Evolutionary conservation across 2,797 vertebrate species (phyloP), one percentile per base, ranked within the genome.

Genomic region (Sternotherus odoratus): DNA sequence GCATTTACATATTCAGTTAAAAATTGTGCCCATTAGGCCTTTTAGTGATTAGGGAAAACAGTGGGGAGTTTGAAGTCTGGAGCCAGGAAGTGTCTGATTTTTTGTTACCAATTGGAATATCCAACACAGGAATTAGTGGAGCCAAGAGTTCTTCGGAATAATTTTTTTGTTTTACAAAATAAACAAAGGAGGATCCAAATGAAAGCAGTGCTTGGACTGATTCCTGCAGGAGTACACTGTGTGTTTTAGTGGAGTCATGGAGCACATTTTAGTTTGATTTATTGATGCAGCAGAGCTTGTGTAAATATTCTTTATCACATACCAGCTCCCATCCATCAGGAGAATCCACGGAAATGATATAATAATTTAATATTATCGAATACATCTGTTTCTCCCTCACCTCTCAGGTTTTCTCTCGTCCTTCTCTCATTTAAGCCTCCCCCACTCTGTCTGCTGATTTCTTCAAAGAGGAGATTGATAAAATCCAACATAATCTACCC

Each of bases 51-150:
- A 94, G 79, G 23, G 79, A 91, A 94, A 97, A 92, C 96, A 96
- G 96, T 94, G 86, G 95, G 96, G 95, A 96, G 94, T 95, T 97
- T 82, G 92, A 85, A 87, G 92, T 87, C 94, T 96, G 96, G 96
- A 97, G 96, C 93, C 96, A 96, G 96, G 95, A 94, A 72, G 93
- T 87, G 91, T 96, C 96, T 96, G 88, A 96, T 94, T 96, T 95
- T 95, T 96, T 8, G 2, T 87, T 97, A 96, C 92, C 95, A 95
- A 81, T 72, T 94, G 91, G 80, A 95, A 94, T 96, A 96, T 86
- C 91, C 82, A 86, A 91, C 85, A 81, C 86, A 94, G 78, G 81
- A 92, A 53, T 77, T 93, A 53, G 43, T 88, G 36, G 43, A 94
- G 94, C 92, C 94, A 96, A 72, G 92, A 96, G 94, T 87, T 92